Base-by-base conservation (phyloP, 2,888 invertebrate species). In the Amblyteles armatorius region DNA sequence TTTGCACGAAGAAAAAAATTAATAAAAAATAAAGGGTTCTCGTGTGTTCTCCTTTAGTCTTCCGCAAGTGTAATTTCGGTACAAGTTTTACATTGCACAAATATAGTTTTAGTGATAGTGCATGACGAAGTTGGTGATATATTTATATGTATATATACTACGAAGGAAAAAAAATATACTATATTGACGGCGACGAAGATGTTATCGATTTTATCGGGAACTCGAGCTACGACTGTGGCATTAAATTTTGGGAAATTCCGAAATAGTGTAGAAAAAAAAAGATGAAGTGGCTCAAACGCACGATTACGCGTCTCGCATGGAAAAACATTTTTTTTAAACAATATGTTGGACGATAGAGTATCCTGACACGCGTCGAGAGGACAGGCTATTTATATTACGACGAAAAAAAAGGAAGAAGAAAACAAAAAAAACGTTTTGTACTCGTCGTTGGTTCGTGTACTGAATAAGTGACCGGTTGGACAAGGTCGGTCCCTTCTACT, bases 31-130 rank as follows among this genome's bases (percentile, higher is more conserved):
- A 48, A 33, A 63, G 71, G 50, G 69, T 71, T 11, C 71, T 60
- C 36, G 57, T 67, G 44, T 76, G 79, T 44, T 40, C 82, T 82
- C 79, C 60, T 82, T 79, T 82, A 67, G 85, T 85, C 85, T 85
- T 85, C 84, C 79, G 48, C 65, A 77, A 80, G 33, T 80, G 60
- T 82, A 79, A 68, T 16, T 19, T 52, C 60, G 52, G 36, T 40
- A n/a, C 50, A 52, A 19, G 3, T 74, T 55, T 74, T 65, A 80
- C 72, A 79, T 72, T 33, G 76, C 76, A 80, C 72, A 68, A 73
- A 79, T 63, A 55, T 85, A 82, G 71, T 52, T 80, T 68, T 82
- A 71, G 81, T 57, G 78, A 78, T 74, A 78, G 67, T 26, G 29
- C 50, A 73, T 73, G 73, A 78, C 69, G 40, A 69, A 9, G 63